A percentile compares a stretch with the other conserved stretches of the same genome.
Evolutionary conservation across 2,113 vertebrate genomes (phyloP).

Genomic region (Raphicerus campestris): DNA sequence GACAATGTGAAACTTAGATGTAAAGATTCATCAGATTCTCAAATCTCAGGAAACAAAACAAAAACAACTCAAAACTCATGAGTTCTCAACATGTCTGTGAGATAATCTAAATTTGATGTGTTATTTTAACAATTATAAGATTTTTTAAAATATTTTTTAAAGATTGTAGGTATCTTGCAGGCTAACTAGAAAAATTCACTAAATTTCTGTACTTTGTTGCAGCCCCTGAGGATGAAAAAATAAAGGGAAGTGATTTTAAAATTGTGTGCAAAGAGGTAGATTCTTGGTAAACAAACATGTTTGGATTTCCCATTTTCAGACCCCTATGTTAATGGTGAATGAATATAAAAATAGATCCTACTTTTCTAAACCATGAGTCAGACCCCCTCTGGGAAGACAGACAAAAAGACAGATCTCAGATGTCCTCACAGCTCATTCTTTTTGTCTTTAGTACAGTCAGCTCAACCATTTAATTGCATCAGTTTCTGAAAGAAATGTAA

Average conservation of each 20-base stretch:
- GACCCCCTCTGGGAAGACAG: background rate
- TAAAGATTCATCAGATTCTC: background rate
- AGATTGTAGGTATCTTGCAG: background rate
- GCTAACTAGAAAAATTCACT: slow-evolving; percentile 3
- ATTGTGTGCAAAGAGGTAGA: background rate
- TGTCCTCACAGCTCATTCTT: background rate
- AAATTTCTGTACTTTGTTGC: background rate
- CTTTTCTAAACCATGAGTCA: background rate
- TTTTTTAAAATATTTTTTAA: background rate
- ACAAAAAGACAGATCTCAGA: background rate
- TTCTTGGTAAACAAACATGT: background rate
- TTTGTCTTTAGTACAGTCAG: background rate
- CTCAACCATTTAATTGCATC: slow-evolving; percentile 22
- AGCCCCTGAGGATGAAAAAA: background rate
- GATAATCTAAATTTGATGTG: background rate
- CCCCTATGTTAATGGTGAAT: background rate
- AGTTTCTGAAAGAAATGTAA: slow-evolving; percentile 44
- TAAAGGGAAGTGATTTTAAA: background rate
- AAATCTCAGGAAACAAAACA: background rate
- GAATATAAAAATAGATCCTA: background rate
- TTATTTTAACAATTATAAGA: background rate
- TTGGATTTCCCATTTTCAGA: background rate
- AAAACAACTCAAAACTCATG: background rate
- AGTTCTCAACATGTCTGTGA: background rate
- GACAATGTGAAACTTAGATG: background rate